These are phyloP conservation scores for Neoseiulus cucumeris DNA, from an alignment of 1,140 invertebrate species.

Conservation along the genomic window DNA sequence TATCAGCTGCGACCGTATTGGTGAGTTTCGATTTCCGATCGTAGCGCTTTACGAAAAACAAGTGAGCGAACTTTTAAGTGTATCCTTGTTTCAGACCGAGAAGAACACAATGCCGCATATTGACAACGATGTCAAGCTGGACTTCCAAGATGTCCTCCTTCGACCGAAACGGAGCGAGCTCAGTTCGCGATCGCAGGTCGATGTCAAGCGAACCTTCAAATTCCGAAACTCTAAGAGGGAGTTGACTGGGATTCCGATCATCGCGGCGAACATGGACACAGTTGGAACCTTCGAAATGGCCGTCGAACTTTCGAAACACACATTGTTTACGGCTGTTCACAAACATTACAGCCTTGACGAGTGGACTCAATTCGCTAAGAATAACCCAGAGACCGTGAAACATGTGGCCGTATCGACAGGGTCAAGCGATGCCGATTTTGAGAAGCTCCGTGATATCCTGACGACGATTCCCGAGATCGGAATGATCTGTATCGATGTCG, in stretches of 20 bases:
- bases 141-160: conserved; percentile 83
- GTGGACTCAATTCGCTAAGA: conserved; percentile 57
- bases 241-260: conserved; percentile 70
- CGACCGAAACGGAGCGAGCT: conserved; percentile 76
- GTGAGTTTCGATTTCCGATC: too few species aligned
- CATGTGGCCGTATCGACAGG: conserved; percentile 71
- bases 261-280: conserved; percentile 93
- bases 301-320: conserved; percentile 53
- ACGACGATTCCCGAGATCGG: conserved; percentile 42
- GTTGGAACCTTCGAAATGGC: conserved; percentile 91
- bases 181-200: conserved; percentile 68
- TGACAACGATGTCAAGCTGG: conserved; percentile 76
- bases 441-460: conserved; percentile 46
- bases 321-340: conserved; percentile 69
- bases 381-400: conserved; percentile 46
- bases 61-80: too few species aligned
- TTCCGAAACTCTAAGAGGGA: conserved; percentile 70
- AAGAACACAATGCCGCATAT: conserved; percentile 75
- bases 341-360: conserved; percentile 71
- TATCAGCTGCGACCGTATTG: too few species aligned
- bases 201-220: conserved; percentile 54
- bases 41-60: too few species aligned
- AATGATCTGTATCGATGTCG: conserved; percentile 84
- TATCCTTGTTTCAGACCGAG: too few species aligned
- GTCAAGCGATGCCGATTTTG: conserved; percentile 56